Evolutionary conservation across 2,888 invertebrate species (phyloP), one percentile per base, ranked within the genome.

Genomic region (Cantharis flavilabris): DNA sequence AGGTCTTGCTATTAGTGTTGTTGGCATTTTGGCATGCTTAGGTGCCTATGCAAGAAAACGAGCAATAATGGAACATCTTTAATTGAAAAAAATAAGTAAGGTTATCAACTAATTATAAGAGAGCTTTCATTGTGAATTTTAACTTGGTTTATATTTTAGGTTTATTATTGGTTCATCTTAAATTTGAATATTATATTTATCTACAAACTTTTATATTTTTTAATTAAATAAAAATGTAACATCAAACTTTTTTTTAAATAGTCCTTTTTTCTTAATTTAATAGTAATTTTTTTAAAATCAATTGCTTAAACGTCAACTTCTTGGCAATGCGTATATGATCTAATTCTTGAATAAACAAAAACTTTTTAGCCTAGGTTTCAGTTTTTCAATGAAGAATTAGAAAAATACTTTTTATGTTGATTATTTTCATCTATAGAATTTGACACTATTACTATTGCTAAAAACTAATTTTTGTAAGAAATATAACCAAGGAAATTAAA

Each of bases 41-140:
- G 94, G 93, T 62, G 92, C 92, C 81, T 93, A 93, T 85, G 93
- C 93, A 18, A 90, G 94, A 84, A 91, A 90, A 86, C 90, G 90
- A 86, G 91, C 91, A 71, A 83, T 83, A 71, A 82, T 87, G 77
- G 87, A 88, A 81, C 84, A 85, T n/a, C 76, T 88, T 67, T 82
- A 75, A 73, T 5, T 13, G 11, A 64, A 20, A 16, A 26, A 18
- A 67, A 62, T 20, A 71, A 67, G 71, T 74, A 62, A 63, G 28
- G 26, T 62, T 63, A 20, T 69, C 62, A 16, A 16, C 16, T 30
- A 9, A 49, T 28, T 64, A 5, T 20, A 67, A 67, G 3, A 13
- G 23, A 23, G n/a, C n/a, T 23, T 10, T 23, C 65, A 67, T n/a
- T 67, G 3, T n/a, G 9, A 16, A 1, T 9, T 7, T 10, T 23